Evolutionary conservation across 64 coral and sea anemone genomes (phyloP).

Genomic region (Trachythela sp.): DNA sequence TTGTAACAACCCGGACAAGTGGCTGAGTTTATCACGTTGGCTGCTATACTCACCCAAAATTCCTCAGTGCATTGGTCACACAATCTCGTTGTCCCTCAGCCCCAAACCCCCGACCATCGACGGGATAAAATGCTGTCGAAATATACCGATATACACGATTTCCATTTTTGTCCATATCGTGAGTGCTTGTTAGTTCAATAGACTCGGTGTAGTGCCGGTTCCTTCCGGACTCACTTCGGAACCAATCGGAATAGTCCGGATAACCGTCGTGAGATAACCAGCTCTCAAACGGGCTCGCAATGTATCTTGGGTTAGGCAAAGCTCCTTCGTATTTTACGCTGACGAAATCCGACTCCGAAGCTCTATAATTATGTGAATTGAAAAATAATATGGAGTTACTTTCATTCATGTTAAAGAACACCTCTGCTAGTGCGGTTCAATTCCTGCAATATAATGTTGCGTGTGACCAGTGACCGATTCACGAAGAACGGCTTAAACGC

Average conservation of each 20-base stretch:
- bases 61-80: slow-evolving; percentile 76
- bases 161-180: slow-evolving; percentile 61
- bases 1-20: no score
- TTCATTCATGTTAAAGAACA: no score
- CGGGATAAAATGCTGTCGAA: slow-evolving; percentile 64
- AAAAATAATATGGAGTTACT: no score
- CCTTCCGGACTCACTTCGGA: slow-evolving; percentile 45
- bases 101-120: slow-evolving; percentile 82
- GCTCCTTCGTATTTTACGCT: slow-evolving; percentile 52
- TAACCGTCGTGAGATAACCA: slow-evolving; percentile 64
- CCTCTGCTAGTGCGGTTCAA: no score
- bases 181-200: slow-evolving; percentile 54
- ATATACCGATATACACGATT: slow-evolving; percentile 63
- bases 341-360: slow-evolving; percentile 72
- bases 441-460: no score
- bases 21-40: neutral
- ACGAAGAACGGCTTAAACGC: no score
- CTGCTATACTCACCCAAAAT: slow-evolving; percentile 66
- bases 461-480: no score
- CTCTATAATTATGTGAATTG: slow-evolving; percentile 28
- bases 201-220: slow-evolving; percentile 51
- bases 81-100: slow-evolving; percentile 90
- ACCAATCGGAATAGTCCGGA: slow-evolving; percentile 73
- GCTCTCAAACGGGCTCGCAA: slow-evolving; percentile 69
- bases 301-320: slow-evolving; percentile 65